These are phyloP conservation scores for Monochamus alternatus DNA, from an alignment of 2,888 invertebrate genomes.

Conservation along the genomic window DNA sequence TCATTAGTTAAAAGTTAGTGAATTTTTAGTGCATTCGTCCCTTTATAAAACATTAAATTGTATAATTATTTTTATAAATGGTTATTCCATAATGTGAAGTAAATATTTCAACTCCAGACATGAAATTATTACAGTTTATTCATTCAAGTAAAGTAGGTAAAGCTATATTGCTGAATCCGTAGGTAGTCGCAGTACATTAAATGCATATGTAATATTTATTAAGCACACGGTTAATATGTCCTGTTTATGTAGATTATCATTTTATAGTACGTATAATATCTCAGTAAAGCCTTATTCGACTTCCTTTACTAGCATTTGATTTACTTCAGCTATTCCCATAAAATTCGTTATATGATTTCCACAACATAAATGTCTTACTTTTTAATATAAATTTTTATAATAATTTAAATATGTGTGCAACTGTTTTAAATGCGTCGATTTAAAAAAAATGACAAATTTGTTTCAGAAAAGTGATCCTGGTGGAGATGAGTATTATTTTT, in stretches of 20 bases:
- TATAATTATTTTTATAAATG: too few relatives aligned
- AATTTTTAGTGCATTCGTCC: too few relatives aligned
- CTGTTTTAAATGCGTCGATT: too few relatives aligned
- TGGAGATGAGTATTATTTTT: too few relatives aligned
- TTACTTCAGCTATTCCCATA: not conserved
- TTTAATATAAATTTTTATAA: not conserved
- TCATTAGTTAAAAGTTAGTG: too few relatives aligned
- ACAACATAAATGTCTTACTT: not conserved
- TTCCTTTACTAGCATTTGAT: slow-evolving; percentile 1
- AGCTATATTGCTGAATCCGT: not conserved
- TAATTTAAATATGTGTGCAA: too few relatives aligned
- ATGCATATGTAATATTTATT: slow-evolving; percentile 8
- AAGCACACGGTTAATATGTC: slow-evolving; percentile 5
- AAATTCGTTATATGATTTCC: not conserved
- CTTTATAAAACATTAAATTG: too few relatives aligned
- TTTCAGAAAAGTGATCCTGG: too few relatives aligned
- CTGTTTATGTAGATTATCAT: slow-evolving; percentile 5
- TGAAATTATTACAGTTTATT: slow-evolving; percentile 6
- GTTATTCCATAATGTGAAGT: too few relatives aligned
- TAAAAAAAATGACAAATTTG: too few relatives aligned
- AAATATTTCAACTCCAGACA: not conserved
- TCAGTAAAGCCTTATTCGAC: not conserved
- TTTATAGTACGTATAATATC: slow-evolving; percentile 1
- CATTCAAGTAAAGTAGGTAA: not conserved
- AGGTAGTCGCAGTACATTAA: slow-evolving; percentile 5